These are phyloP conservation scores for Smithornis capensis DNA, from an alignment of 2,113 vertebrate species.

Conservation along the genomic window DNA sequence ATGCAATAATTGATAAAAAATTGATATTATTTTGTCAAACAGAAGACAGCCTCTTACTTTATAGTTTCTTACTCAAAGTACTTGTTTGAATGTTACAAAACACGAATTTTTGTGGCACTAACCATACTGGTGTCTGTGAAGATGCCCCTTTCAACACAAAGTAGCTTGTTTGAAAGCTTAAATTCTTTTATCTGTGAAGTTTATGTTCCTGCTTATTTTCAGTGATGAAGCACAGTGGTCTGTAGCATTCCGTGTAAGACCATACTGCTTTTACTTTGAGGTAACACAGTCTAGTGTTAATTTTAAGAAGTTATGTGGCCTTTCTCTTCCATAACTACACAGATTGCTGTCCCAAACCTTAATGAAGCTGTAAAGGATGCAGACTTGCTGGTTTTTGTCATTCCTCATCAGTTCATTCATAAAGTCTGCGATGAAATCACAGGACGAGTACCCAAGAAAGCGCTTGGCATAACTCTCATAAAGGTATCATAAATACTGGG, in stretches of 20 bases:
- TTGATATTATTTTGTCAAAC: neutral
- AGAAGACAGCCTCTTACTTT: neutral
- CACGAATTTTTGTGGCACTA: neutral
- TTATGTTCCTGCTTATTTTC: neutral
- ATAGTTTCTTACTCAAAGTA: neutral
- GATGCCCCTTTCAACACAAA: neutral
- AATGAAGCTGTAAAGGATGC: slow-evolving; percentile 84
- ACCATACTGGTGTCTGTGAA: neutral
- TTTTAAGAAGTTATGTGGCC: neutral
- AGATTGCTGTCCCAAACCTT: slow-evolving; percentile 85
- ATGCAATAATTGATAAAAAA: neutral
- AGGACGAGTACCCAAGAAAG: slow-evolving; percentile 78
- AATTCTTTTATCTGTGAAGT: neutral
- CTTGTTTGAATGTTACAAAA: neutral
- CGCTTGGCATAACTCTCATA: slow-evolving; percentile 89
- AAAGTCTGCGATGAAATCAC: slow-evolving; percentile 87
- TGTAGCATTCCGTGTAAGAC: neutral
- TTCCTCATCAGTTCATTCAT: slow-evolving; percentile 92
- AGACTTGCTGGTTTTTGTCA: slow-evolving; percentile 89
- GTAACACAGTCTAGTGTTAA: neutral
- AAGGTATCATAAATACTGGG: slow-evolving; percentile 75
- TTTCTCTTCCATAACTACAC: neutral
- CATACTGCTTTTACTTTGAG: neutral
- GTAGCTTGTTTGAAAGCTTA: neutral
- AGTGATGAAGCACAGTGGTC: neutral